Conservation (phyloP, 2,888 invertebrate genomes). For the Dolichopus griseipennis region DNA sequence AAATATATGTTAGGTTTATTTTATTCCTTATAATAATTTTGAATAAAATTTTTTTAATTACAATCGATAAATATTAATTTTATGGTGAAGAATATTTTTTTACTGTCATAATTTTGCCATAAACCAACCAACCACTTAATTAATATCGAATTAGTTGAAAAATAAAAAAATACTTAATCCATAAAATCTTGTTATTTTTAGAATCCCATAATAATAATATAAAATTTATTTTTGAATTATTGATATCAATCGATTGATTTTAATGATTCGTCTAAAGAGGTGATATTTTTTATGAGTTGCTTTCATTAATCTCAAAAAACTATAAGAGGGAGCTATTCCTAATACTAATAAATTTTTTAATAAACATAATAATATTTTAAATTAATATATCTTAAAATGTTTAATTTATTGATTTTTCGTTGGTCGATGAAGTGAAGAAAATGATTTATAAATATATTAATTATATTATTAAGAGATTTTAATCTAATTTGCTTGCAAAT, state of each 20-base stretch:
- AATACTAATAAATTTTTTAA: background rate
- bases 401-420: too few species aligned
- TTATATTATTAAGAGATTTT: background rate
- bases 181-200: background rate
- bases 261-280: background rate
- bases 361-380: too few species aligned
- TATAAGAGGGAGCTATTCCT: background rate
- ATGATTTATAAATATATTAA: background rate
- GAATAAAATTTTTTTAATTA: too few species aligned
- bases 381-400: too few species aligned
- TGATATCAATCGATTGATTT: background rate
- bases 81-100: too few species aligned
- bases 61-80: too few species aligned
- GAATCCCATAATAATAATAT: background rate
- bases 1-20: too few species aligned
- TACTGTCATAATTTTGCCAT: too few species aligned
- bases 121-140: too few species aligned
- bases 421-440: background rate
- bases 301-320: background rate
- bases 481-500: too few species aligned
- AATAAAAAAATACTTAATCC: background rate
- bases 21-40: too few species aligned
- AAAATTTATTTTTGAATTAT: background rate
- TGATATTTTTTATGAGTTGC: background rate
- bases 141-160: too few species aligned